Conservation (phyloP, 64 coral and sea anemone genomes). For the Trachythela sp. region DNA sequence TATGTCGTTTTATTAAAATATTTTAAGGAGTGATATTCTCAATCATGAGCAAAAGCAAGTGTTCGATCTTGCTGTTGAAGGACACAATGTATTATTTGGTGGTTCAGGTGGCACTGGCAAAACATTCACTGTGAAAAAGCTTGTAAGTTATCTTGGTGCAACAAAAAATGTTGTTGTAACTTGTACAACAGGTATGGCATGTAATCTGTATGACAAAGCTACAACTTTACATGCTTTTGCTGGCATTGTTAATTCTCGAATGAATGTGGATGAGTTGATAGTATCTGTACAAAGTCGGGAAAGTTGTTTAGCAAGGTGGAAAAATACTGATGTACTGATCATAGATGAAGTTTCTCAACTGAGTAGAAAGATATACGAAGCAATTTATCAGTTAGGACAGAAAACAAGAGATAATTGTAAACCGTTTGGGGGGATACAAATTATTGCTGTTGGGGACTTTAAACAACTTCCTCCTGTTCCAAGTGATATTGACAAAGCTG, state of each 20-base stretch:
- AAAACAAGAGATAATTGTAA: background rate
- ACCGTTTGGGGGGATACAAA: slow-evolving; percentile 47
- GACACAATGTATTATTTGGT: background rate
- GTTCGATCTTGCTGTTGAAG: background rate
- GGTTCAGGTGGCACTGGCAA: background rate
- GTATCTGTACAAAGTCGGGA: background rate
- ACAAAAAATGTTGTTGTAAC: background rate
- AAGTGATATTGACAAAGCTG: background rate
- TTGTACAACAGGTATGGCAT: background rate
- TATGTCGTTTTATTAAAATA: too few species aligned
- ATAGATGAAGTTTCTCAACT: slow-evolving; percentile 4
- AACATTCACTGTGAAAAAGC: background rate
- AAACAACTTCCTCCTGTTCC: slow-evolving; percentile 34
- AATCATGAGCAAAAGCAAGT: background rate
- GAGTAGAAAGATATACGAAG: background rate
- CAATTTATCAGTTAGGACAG: background rate
- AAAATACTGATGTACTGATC: background rate
- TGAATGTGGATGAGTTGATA: background rate
- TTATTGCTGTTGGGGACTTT: slow-evolving; percentile 41
- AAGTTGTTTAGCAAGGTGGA: background rate
- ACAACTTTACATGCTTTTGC: background rate
- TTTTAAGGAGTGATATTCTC: background rate
- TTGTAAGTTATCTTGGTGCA: background rate
- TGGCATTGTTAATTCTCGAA: background rate
- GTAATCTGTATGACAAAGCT: background rate